A percentile compares a stretch with the other conserved stretches of the same genome.
Conservation (phyloP, 2,113 vertebrate species). For the Chaetorhynchus papuensis region DNA sequence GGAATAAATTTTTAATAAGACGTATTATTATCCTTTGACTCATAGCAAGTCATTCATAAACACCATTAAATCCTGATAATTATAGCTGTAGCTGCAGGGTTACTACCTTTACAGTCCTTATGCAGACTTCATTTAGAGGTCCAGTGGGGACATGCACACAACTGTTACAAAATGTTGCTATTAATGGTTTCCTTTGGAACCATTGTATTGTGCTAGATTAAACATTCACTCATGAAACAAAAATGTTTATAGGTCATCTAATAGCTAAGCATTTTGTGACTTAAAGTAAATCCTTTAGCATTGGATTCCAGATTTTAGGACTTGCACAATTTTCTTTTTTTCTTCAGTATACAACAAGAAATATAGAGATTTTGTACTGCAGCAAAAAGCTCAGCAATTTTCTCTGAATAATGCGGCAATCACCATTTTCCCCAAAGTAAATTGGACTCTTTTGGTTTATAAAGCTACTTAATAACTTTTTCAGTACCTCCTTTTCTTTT, state of each 20-base stretch:
- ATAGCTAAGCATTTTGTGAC: neutral
- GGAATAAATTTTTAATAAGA: constrained; percentile 72
- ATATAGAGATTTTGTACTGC: neutral
- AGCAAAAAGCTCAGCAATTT: neutral
- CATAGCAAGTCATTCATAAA: constrained; percentile 69
- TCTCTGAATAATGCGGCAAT: constrained; percentile 35
- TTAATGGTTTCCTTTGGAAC: constrained; percentile 54
- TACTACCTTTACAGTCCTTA: constrained; percentile 62
- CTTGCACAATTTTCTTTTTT: neutral
- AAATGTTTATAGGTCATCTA: constrained; percentile 45
- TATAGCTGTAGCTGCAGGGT: constrained; percentile 65
- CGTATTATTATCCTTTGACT: constrained; percentile 66
- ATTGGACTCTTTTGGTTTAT: neutral
- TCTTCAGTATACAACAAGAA: neutral
- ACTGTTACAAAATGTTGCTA: constrained; percentile 56
- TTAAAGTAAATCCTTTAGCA: neutral
- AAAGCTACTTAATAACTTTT: constrained; percentile 13
- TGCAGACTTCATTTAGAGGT: constrained; percentile 65
- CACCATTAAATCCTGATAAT: constrained; percentile 69
- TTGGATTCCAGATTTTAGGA: neutral
- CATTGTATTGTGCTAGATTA: constrained; percentile 32
- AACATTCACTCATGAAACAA: constrained; percentile 50
- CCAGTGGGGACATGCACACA: constrained; percentile 55
- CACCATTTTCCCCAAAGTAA: neutral
- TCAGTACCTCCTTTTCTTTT: neutral